phyloP scores from a whole-genome alignment of 2,888 invertebrate genomes.

The Cerastis leucographa region DNA sequence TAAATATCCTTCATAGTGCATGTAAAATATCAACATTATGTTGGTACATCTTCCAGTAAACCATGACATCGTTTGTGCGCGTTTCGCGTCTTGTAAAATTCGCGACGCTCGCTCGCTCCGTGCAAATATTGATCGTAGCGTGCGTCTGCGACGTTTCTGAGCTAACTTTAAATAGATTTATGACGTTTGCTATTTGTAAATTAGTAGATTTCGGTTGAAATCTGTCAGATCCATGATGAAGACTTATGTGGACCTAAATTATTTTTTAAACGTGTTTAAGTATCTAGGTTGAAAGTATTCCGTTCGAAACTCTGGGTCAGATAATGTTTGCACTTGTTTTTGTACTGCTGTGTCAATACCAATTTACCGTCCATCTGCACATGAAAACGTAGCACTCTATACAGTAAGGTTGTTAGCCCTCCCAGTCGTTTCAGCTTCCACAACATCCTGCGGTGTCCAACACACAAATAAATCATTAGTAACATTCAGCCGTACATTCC shows the following conservation, averaged over 20 bases:
- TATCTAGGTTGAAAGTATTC: not conserved
- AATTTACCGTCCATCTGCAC: not conserved
- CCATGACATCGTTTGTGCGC: constrained; percentile 56
- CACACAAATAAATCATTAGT: constrained; percentile 45
- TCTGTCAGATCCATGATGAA: not conserved
- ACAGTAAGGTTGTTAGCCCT: constrained; percentile 14
- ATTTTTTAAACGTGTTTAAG: not conserved
- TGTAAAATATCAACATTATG: constrained; percentile 6
- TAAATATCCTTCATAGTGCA: constrained; percentile 28
- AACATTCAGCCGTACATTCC: constrained; percentile 23
- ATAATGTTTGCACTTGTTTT: not conserved
- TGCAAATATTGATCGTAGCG: constrained; percentile 52
- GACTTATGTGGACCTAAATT: not conserved
- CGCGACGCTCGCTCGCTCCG: constrained; percentile 34
- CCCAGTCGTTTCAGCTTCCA: constrained; percentile 38
- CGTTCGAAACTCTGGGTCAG: not conserved
- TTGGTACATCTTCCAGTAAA: constrained; percentile 45
- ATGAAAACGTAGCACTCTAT: not conserved
- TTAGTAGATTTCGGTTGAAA: constrained; percentile 1
- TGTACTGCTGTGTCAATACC: not conserved
- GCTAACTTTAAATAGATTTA: constrained; percentile 19
- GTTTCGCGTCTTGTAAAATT: constrained; percentile 59
- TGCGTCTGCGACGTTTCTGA: constrained; percentile 43
- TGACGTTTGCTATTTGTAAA: constrained; percentile 6
- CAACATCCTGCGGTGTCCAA: constrained; percentile 34